Base-by-base conservation (phyloP, 2,113 vertebrate species). In the Petrocephalus zakoni region DNA sequence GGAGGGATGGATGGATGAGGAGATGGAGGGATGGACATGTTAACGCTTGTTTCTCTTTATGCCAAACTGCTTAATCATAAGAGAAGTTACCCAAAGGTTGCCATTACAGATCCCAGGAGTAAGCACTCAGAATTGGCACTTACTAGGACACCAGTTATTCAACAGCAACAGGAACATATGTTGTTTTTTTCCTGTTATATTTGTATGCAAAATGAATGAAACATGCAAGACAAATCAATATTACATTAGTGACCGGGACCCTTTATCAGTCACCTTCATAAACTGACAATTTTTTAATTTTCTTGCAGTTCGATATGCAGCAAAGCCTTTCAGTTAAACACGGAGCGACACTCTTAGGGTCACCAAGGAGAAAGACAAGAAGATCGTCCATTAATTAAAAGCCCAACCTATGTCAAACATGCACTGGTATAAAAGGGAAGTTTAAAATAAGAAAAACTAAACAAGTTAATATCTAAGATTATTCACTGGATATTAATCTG, bases 401-500 rank as follows among this genome's bases (percentile, higher is more conserved):
- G 19, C 81, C 47, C n/a, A 49, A 47, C 21, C 46, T 49, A 22
- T n/a, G 81, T 22, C 34, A 83, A 83, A 49, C 21, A 49, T 22
- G 37, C 37, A 22, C 21, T 22, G 37, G 46, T 47, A n/a, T 2
- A 22, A 91, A 92, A 90, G 78, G 85, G 81, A 89, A 88, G 86
- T 64, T 78, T 78, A 53, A 72, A 34, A 47, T 15, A 87, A 15
- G 49, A 85, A 87, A 75, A 58, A 81, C 52, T 51, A 87, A 87
- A 55, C 21, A 85, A 78, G 52, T 78, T 11, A 72, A 81, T 89
- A 64, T 89, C 90, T 90, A 82, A 19, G 87, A 75, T 53, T 10
- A 90, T 89, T 68, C 91, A 64, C 88, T 90, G 91, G 87, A 93
- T 90, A 91, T 90, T 90, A 90, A 88, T 91, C 88, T 90, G 46